Evolutionary conservation across 2,113 vertebrate species (phyloP).

Genomic region (Equus przewalskii): DNA sequence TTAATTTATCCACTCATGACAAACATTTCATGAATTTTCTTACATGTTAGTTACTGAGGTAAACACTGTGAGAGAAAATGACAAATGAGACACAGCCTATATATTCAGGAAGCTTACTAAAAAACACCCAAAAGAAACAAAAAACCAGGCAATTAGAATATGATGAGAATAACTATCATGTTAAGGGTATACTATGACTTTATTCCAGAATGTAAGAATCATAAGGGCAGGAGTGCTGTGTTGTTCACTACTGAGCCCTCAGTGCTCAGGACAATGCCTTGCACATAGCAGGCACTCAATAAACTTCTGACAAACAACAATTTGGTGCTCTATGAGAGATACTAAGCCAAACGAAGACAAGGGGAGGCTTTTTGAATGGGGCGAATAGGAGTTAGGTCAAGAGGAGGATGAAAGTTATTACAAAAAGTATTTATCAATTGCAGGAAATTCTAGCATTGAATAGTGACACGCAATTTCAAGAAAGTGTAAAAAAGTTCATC

Average conservation of each 20-base stretch:
- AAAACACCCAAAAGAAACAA: no score
- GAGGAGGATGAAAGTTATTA: background rate
- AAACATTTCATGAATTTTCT: background rate
- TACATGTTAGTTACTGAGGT: background rate
- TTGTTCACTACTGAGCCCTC: background rate
- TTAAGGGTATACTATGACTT: background rate
- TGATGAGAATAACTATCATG: rapidly evolving
- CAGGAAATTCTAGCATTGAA: background rate
- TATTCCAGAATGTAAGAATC: background rate
- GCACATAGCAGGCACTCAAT: no score
- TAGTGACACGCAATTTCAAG: background rate
- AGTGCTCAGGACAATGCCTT: no score
- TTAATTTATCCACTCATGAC: background rate
- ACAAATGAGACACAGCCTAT: background rate
- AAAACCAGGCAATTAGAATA: background rate
- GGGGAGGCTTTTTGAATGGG: background rate
- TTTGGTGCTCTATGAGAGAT: background rate
- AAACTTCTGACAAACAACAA: background rate
- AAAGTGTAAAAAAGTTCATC: background rate
- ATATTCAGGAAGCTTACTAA: background rate
- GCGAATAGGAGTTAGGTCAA: background rate
- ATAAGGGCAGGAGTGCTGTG: background rate
- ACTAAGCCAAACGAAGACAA: background rate
- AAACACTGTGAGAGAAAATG: background rate
- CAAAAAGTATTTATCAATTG: background rate